Evolutionary conservation across 1,140 invertebrate genomes (phyloP), one percentile per base, ranked within the genome.

Genomic region (Leptestheria dahalacensis): DNA sequence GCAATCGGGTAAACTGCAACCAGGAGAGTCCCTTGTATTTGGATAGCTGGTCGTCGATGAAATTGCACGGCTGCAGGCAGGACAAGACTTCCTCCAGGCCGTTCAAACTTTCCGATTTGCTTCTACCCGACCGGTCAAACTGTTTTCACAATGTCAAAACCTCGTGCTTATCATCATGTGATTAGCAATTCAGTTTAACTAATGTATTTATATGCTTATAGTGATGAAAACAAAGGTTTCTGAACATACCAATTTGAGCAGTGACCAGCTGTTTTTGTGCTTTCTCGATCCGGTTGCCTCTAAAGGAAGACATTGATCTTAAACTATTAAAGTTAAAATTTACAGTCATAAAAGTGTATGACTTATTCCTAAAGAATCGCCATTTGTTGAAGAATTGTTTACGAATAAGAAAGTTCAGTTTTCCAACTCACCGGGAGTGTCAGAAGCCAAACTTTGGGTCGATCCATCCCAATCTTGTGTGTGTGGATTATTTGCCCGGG

Each of bases 1-100:
- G 33, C 15, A 41, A 15, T 41, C 15, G 33, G 15, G 15, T 66
- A 62, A 76, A 76, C 52, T 75, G 73, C 25, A 60, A 64, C 74
- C 74, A 76, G 51, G 66, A 66, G 66, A 76, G 70, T 2, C 74
- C 74, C 60, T 79, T 79, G 64, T 77, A 80, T 25, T 73, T 72
- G 11, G 72, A 70, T 15, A 81, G 67, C 62, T 79, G 75, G 62
- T 79, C 78, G 66, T 81, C 79, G 62, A 74, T 71, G 66, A 80
- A 81, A 63, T 78, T 76, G 46, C 76, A 77, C 4, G 75, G 73
- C 63, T 74, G 75, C 20, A 81, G 63, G 29, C 73, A 70, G 29
- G 67, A 72, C 12, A 81, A 69, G 6, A 79, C 72, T 64, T 80
- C 78, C 65, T 77, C 77, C 12, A 80, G 66, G 25, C 74, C 77